Evolutionary conservation across 2,113 vertebrate species (phyloP).

Genomic region (Myotis davidii): DNA sequence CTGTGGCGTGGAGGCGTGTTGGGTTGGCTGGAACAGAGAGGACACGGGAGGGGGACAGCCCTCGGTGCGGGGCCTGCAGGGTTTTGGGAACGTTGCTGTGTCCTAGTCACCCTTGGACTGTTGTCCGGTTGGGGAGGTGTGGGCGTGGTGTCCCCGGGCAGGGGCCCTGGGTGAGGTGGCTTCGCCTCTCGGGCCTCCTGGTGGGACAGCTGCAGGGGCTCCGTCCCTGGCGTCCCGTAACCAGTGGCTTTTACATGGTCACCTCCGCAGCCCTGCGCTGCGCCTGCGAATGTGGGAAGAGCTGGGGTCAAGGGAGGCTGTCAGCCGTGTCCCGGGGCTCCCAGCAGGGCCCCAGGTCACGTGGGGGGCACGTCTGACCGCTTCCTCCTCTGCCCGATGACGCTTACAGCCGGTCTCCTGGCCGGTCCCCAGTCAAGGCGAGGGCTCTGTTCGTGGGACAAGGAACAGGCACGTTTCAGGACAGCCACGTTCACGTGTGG

Average conservation of each 20-base stretch:
- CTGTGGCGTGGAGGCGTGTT: no score
- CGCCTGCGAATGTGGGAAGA: accelerated
- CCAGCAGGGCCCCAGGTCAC: accelerated
- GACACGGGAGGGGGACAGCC: no score
- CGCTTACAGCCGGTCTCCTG: accelerated
- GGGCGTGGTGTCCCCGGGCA: not conserved
- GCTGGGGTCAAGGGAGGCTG: accelerated
- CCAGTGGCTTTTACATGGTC: not conserved
- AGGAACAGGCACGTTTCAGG: accelerated
- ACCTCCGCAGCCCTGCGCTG: not conserved
- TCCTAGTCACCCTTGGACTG: accelerated
- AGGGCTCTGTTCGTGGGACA: accelerated
- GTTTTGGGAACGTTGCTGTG: accelerated
- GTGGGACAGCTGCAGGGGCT: not conserved
- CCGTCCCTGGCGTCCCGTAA: accelerated
- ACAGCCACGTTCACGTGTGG: accelerated
- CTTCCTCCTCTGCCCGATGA: no score
- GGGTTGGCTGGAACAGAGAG: no score
- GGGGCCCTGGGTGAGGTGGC: not conserved
- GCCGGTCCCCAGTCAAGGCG: accelerated
- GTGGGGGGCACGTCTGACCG: not conserved
- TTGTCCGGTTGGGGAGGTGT: no score
- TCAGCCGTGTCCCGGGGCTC: accelerated
- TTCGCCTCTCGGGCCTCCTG: not conserved
- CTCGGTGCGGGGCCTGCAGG: no score